Conservation (phyloP, 2,113 vertebrate species). For the Gila orcuttii region DNA sequence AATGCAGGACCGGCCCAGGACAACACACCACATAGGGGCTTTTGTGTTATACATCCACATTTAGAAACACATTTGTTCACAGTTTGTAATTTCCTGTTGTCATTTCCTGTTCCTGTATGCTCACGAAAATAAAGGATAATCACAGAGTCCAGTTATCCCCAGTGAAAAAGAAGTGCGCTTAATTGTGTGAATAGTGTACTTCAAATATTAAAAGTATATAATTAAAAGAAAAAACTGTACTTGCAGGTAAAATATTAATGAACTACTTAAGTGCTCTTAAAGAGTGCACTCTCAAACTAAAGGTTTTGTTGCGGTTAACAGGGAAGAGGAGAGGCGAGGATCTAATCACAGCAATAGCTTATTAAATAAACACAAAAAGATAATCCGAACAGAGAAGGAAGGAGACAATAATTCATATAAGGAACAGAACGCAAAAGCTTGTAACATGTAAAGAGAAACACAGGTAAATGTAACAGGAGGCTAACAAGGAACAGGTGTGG, state of each 20-base stretch:
- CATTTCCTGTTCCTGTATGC: not conserved
- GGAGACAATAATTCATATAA: no score
- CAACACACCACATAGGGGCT: not conserved
- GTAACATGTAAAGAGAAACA: no score
- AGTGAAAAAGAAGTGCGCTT: not conserved
- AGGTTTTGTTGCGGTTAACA: not conserved
- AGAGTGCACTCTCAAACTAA: not conserved
- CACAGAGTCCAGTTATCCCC: not conserved
- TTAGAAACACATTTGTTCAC: constrained; percentile 15
- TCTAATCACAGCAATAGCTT: not conserved
- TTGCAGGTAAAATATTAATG: not conserved
- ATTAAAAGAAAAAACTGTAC: not conserved
- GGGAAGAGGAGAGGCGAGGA: no score
- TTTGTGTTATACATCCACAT: not conserved
- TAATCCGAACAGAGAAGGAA: no score
- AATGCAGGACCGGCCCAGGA: constrained; percentile 16
- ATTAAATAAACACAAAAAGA: no score
- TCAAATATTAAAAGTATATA: not conserved
- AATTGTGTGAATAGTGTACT: not conserved
- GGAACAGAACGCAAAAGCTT: no score
- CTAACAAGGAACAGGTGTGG: no score
- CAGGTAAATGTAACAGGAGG: no score
- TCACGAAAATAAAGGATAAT: not conserved
- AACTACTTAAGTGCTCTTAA: not conserved
- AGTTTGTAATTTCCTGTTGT: not conserved